Base-by-base conservation (phyloP, 1,140 invertebrate genomes). In the Leucophenga varia region DNA sequence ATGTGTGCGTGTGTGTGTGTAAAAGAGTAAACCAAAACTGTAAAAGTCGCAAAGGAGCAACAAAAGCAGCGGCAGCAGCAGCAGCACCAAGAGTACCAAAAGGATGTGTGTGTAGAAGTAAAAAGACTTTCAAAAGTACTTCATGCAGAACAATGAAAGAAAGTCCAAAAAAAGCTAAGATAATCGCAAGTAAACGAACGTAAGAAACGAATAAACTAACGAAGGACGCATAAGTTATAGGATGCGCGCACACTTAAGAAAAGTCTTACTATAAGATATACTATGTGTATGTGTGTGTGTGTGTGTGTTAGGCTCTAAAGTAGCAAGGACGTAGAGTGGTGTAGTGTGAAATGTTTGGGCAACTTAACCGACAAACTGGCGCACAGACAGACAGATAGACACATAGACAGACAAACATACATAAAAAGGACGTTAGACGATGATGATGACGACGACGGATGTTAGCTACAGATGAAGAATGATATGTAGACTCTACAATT, bases 81-180 rank as follows among this genome's bases (percentile, higher is more conserved):
- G 7, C 25, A 30, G 25, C 25, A 7, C 25, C n/a, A n/a, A n/a
- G n/a, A n/a, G n/a, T n/a, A n/a, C n/a, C n/a, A n/a, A n/a, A n/a
- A n/a, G n/a, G n/a, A n/a, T 36, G 30, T 43, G 47, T 43, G 51
- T 57, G 45, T 55, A 58, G n/a, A n/a, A 52, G 59, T 46, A 59
- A 63, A 63, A 67, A 67, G 64, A 67, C 64, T 67, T n/a, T n/a
- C n/a, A n/a, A 54, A 67, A 67, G 59, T 67, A 67, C 59, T 65
- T 65, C 63, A 65, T 63, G 63, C 64, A 65, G 63, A 65, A 65
- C 55, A 55, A 49, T 67, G 57, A 57, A 50, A 61, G 48, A 47
- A 48, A 52, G 49, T 25, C 22, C 53, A 61, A 43, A 50, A n/a
- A 35, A 36, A 57, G 30, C 47, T 21, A 35, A 37, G 43, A 42